Base-by-base conservation (phyloP, 2,113 vertebrate genomes). In the Cyprinodon tularosa region DNA sequence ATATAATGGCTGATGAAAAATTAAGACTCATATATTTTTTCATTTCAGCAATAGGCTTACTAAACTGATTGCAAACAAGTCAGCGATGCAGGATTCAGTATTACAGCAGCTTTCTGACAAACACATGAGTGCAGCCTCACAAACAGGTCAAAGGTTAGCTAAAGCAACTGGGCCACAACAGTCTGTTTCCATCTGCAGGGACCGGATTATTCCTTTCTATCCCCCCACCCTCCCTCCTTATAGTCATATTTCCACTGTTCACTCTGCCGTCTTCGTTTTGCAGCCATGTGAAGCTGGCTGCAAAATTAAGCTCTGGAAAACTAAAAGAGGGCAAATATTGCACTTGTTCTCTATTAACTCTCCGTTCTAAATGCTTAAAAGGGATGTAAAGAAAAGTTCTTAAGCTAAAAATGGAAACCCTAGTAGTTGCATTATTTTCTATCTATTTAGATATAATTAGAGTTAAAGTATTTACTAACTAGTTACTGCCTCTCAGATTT, bases 161-260 rank as follows among this genome's bases (percentile, higher is more conserved):
- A 66, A 78, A 85, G 83, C 86, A 91, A 88, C 78, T 86, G 77
- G 80, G 87, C 71, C 88, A 87, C 68, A 79, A 74, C 86, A 88
- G 86, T 40, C 62, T 80, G 80, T 66, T 72, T 81, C 74, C 62
- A 80, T 84, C 86, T 86, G 86, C 29, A 42, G 86, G 80, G 89
- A 82, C 48, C 37, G 78, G 76, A 86, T 90, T 87, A 81, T 81
- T 82, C 62, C 61, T 13, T 57, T 12, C 71, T 17, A 68, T 15
- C 39, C 11, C 10, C 47, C 40, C 59, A 71, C 2, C 59, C 37
- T 71, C 44, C 44, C 74, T 60, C 14, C 14, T 68, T 66, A 38
- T n/a, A 57, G 53, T 76, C 62, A 68, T 82, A 42, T 38, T 61
- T 75, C 42, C 9, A 45, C 47, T 69, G 44, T 64, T n/a, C 40